Evolutionary conservation across 1,140 invertebrate genomes (phyloP), one percentile per base, ranked within the genome.

Genomic region (Venustaconcha ellipsiformis): DNA sequence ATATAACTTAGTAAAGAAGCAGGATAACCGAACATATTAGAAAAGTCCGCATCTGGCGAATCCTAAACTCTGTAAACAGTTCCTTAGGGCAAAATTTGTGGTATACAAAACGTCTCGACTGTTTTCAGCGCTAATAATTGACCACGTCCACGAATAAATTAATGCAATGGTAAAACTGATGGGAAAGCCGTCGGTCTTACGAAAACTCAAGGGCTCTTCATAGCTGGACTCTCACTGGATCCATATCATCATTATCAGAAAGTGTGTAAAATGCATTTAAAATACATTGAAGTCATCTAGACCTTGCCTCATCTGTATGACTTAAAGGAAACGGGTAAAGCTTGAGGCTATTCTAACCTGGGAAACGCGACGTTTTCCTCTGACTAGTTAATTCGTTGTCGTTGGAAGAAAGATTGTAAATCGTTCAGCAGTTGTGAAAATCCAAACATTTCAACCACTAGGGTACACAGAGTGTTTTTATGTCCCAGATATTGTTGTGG

Each of bases 1-100:
- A 84, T 62, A 30, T 66, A 20, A 78, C 83, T 67, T 87, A 84
- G 77, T 77, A 80, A 60, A 48, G 82, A 60, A 48, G 82, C 20
- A 78, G 78, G 76, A 17, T 84, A 18, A 74, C 83, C 20, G 79
- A 86, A 17, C 83, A 86, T 76, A 15, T 86, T 30, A 17, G 73
- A n/a, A 69, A 37, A 18, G n/a, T 13, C 63, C 74, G 14, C 58
- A 77, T 15, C 15, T 58, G 5, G 63, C 11, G 23, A 59, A 77
- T 58, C 80, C 74, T 12, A 71, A 77, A 20, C 67, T 83, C 23
- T 17, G 1, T 26, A 20, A 26, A 30, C 70, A 83, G 67, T 48
- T 81, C 84, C 70, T 11, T 56, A 26, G 17, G 57, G 82, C 79
- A 14, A 70, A 81, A 14, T 85, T 84, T 62, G 23, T 62, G 37